Evolutionary conservation across 2,888 invertebrate species (phyloP), one percentile per base, ranked within the genome.

Genomic region (Aradus depressus): DNA sequence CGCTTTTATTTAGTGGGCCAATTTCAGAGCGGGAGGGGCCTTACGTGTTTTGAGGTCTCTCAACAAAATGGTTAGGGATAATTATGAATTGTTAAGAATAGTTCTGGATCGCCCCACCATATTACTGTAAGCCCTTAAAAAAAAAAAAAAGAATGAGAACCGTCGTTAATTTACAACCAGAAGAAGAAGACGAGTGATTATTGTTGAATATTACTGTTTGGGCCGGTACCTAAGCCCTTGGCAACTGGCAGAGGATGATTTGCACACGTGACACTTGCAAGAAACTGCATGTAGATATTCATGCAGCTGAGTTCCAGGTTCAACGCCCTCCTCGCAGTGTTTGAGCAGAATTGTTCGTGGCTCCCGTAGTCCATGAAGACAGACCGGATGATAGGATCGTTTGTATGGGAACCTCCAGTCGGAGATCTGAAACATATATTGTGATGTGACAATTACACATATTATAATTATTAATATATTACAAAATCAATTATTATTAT

Each of bases 341-440:
- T 75, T 71, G 34, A 90, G 70, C 41, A 74, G 75, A 1, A 78
- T 80, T 14, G 77, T 74, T 1, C 79, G 76, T 44, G 77, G 75
- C 54, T 75, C 75, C 3, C 81, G 72, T 1, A 77, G 77, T 1
- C 79, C 81, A 65, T 89, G 88, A 37, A 82, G 80, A 67, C 90
- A 91, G 1, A 90, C 89, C 0, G 86, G 87, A 66, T 91, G 90
- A 61, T 79, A 78, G 1, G 86, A 85, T 56, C 81, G 78, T 66
- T 89, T 90, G 69, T 80, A 90, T 0, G 90, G 90, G 64, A 90
- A 88, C 65, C 84, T 79, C 82, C 86, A 90, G 68, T 90, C 88
- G 0, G 87, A 80, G 59, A 83, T 80, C 85, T 86, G 65, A 2
- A 55, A 55, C 26, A 57, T 31, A 35, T 19, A 25, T 10, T 12